A percentile compares a stretch with the other conserved stretches of the same genome.
Evolutionary conservation across 2,888 invertebrate species (phyloP).

Genomic region (Lottia scabra): DNA sequence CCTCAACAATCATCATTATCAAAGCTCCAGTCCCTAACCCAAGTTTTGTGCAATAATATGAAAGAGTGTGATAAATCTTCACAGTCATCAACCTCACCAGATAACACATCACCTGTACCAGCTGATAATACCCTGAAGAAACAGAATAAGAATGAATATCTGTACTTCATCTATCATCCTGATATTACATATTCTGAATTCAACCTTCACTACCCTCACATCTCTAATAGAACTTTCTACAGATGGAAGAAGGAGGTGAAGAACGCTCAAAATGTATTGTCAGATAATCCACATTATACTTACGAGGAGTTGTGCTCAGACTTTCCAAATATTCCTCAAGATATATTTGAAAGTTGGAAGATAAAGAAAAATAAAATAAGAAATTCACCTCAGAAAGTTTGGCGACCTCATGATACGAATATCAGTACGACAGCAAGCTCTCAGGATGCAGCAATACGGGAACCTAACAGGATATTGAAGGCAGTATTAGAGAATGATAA

Average conservation of each 20-base stretch:
- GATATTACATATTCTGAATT: constrained; percentile 19
- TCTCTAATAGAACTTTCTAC: constrained; percentile 19
- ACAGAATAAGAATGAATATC: constrained; percentile 11
- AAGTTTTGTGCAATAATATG: neutral
- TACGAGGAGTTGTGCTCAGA: constrained; percentile 9
- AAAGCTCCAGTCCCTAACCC: constrained; percentile 1
- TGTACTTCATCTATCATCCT: constrained; percentile 15
- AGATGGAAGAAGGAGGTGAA: constrained; percentile 21
- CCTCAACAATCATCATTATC: constrained; percentile 1
- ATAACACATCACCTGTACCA: neutral
- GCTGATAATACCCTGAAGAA: neutral
- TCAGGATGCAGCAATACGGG: neutral
- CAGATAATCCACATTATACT: constrained; percentile 17
- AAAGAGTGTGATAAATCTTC: neutral
- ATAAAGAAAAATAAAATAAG: constrained; percentile 15
- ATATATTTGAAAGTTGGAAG: constrained; percentile 24
- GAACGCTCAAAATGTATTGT: constrained; percentile 3
- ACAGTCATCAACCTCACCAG: neutral
- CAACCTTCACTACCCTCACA: constrained; percentile 13
- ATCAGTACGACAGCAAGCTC: no score
- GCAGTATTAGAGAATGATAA: constrained; percentile 3
- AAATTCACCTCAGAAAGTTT: neutral
- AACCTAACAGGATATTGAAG: neutral
- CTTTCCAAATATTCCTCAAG: constrained; percentile 26
- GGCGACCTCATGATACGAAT: neutral